Percentiles rank a stretch among this genome's conserved stretches.
phyloP scores from a whole-genome alignment of 2,797 vertebrate species.

The Menidia menidia region DNA sequence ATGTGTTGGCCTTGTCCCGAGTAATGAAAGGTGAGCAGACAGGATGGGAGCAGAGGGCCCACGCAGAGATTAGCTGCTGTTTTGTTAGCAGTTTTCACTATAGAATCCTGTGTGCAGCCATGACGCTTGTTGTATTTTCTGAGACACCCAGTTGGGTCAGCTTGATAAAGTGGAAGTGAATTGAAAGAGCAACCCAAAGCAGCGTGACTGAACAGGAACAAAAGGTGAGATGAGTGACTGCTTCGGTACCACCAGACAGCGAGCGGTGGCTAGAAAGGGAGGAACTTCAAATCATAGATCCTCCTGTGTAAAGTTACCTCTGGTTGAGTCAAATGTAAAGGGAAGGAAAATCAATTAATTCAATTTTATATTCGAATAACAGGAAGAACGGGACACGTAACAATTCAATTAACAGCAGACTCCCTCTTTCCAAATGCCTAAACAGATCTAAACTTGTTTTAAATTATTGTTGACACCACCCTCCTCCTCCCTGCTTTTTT shows the following conservation, averaged over 20 bases:
- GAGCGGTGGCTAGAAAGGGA: slow-evolving; percentile 7
- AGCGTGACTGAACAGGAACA: slow-evolving; percentile 73
- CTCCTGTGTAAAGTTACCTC: slow-evolving; percentile 17
- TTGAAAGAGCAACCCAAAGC: slow-evolving; percentile 79
- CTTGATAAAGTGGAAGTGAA: slow-evolving; percentile 82
- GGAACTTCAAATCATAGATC: slow-evolving; percentile 34
- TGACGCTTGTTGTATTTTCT: slow-evolving; percentile 72
- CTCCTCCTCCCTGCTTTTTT: no score
- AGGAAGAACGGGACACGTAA: background rate
- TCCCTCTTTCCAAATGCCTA: no score
- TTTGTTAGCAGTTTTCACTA: slow-evolving; percentile 61
- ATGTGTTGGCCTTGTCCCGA: slow-evolving; percentile 68
- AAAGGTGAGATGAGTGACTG: slow-evolving; percentile 62
- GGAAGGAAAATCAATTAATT: background rate
- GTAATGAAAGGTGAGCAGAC: slow-evolving; percentile 72
- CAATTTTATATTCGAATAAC: no score
- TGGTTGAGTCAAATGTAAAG: background rate
- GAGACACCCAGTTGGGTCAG: slow-evolving; percentile 70
- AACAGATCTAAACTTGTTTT: no score
- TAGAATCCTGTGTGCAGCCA: slow-evolving; percentile 64
- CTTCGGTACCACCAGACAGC: slow-evolving; percentile 29
- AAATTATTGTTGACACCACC: no score
- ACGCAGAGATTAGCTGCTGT: slow-evolving; percentile 73
- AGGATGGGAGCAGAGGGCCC: slow-evolving; percentile 54
- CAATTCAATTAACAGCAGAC: no score